phyloP scores from a whole-genome alignment of 2,888 invertebrate genomes.

The Adela reaumurella region DNA sequence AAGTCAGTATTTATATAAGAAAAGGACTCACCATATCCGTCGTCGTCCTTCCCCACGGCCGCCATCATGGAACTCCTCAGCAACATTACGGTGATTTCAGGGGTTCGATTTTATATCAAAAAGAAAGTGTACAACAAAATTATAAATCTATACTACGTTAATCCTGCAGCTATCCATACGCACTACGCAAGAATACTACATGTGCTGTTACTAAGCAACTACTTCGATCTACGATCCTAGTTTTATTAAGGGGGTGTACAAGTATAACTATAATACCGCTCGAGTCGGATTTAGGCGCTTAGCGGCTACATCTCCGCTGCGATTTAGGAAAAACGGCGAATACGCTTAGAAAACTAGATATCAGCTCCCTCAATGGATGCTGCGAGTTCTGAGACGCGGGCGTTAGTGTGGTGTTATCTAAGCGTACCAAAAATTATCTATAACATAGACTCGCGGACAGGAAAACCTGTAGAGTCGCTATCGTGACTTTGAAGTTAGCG shows the following conservation, averaged over 20 bases:
- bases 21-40: background rate
- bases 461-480: constrained; percentile 21
- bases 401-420: background rate
- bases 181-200: background rate
- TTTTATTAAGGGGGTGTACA: background rate
- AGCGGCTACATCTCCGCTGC: constrained; percentile 46
- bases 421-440: background rate
- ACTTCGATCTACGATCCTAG: no score
- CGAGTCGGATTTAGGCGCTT: constrained; percentile 34
- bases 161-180: background rate
- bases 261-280: constrained; percentile 25
- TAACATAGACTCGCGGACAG: constrained; percentile 22
- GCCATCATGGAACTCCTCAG: background rate
- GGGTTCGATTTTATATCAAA: background rate
- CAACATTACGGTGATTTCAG: background rate
- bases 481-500: background rate
- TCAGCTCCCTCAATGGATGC: background rate
- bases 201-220: background rate
- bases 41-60: background rate
- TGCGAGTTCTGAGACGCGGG: background rate
- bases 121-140: background rate
- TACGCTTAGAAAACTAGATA: constrained; percentile 23
- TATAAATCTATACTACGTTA: background rate
- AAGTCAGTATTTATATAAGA: no score
- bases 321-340: constrained; percentile 18